Evolutionary conservation across 1,140 invertebrate genomes (phyloP), one percentile per base, ranked within the genome.

Genomic region (Drosophila aff.): DNA sequence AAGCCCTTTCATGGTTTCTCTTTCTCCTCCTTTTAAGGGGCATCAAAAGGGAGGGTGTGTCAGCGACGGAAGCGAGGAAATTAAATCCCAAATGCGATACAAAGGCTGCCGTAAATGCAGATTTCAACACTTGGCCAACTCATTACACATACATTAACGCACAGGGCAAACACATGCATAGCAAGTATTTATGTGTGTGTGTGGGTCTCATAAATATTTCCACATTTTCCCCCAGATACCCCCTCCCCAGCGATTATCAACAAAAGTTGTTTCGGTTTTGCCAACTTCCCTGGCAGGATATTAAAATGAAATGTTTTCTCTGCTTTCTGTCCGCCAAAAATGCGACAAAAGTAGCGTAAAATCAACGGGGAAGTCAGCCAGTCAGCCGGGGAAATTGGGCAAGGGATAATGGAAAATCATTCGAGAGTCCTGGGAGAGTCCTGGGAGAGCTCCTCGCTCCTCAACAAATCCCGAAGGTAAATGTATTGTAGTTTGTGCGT

Each of bases 261-360:
- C 36, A 52, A 69, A 59, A 71, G 64, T 72, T 69, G 64, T 26
- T 53, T 67, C 66, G 46, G 38, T 31, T 57, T 57, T 46, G 21
- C 40, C 41, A 61, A 58, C 55, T 80, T 64, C 36, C 36, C 16
- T 62, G 65, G 68, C 67, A 63, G 79, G 76, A 87, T 87, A 86
- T 86, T 87, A 80, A 89, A 89, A 81, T 84, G 78, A 89, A 91
- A 86, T 92, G 92, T 81, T 81, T 73, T 84, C 65, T 63, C 75
- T 10, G 23, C 11, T 52, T 52, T 6, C 52, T 79, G 81, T 87
- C 75, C 79, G 76, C 75, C 69, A 63, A 75, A 81, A 61, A 66
- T 49, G 80, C 77, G 67, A 80, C 79, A 74, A 67, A 67, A 74
- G 73, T 82, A 73, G 80, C 46, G 55, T 60, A 38, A 72, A 73